phyloP scores from a whole-genome alignment of 37 sponge, comb jelly and placozoan genomes.

The Halisarca cf. caerulea region DNA sequence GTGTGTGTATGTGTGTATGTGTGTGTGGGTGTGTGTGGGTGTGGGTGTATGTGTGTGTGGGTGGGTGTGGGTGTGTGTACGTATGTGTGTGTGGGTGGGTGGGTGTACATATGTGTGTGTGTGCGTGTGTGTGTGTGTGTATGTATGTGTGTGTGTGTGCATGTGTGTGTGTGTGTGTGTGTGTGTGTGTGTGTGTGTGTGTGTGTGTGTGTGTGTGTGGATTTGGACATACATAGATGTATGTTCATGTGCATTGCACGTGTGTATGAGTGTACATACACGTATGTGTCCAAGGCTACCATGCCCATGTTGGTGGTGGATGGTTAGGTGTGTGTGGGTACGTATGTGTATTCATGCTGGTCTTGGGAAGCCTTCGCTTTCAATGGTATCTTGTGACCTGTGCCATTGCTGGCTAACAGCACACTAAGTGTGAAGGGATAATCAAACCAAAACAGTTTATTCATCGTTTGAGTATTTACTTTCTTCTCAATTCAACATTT shows the following conservation, averaged over 20 bases:
- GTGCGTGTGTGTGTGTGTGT: background rate
- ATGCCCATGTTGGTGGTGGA: no score
- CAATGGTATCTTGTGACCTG: no score
- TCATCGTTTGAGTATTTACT: no score
- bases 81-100: background rate
- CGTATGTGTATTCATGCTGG: background rate
- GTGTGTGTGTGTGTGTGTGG: background rate
- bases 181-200: background rate
- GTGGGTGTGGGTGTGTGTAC: background rate
- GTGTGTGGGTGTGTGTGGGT: no score
- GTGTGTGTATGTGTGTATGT: no score
- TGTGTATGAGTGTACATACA: background rate
- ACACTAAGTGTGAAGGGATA: no score
- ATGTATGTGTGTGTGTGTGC: background rate
- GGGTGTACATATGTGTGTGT: background rate
- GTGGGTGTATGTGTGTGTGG: no score
- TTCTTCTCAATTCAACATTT: no score
- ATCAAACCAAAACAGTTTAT: no score
- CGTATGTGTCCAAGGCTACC: no score
- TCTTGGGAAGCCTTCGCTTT: no score
- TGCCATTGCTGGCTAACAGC: no score
- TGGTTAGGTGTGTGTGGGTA: background rate
- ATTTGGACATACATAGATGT: background rate
- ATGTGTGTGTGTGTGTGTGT: background rate
- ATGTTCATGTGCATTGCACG: background rate